Evolutionary conservation across 2,888 invertebrate genomes (phyloP), one percentile per base, ranked within the genome.

Genomic region (Lasioglossum figueresi): DNA sequence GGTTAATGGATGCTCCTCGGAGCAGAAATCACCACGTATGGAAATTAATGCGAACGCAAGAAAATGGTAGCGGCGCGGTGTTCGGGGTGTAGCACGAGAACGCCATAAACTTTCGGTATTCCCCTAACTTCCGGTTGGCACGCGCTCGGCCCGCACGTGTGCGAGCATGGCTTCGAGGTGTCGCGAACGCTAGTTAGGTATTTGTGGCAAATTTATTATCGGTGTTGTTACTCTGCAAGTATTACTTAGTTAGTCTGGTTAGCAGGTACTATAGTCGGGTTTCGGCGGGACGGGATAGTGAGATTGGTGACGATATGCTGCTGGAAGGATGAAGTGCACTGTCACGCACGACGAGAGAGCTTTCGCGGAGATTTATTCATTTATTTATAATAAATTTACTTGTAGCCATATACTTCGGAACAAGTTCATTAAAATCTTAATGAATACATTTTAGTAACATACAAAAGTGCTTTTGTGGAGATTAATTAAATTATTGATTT

Each of bases 31-130:
- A 37, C 40, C 14, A 23, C 31, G 73, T 59, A 83, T 73, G 84
- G 68, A 79, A 83, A 84, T 84, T 83, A 84, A 83, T 79, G 73
- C 45, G 43, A 27, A 14, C 14, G 27, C n/a, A 34, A 56, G 72
- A 76, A 56, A 71, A 83, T 59, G 59, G 27, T n/a, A 14, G 37
- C 12, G 40, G 8, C 43, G 43, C 12, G 40, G 52, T 19, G 75
- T 72, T 68, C 34, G 14, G 27, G 63, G 59, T 23, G 59, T 23
- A 31, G 82, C 79, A 79, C 75, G 73, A 68, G 68, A 68, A n/a
- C 75, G 56, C 59, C 68, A 73, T 76, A 76, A 84, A 83, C 83
- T 83, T 84, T 83, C 83, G 68, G 45, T 23, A 68, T 79, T 76
- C 56, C 72, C 52, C 72, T 66, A 83, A 72, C 79, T 84, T 79